Evolutionary conservation across 2,797 vertebrate species (phyloP), one percentile per base, ranked within the genome.

Genomic region (Pseudomugil gertrudae): DNA sequence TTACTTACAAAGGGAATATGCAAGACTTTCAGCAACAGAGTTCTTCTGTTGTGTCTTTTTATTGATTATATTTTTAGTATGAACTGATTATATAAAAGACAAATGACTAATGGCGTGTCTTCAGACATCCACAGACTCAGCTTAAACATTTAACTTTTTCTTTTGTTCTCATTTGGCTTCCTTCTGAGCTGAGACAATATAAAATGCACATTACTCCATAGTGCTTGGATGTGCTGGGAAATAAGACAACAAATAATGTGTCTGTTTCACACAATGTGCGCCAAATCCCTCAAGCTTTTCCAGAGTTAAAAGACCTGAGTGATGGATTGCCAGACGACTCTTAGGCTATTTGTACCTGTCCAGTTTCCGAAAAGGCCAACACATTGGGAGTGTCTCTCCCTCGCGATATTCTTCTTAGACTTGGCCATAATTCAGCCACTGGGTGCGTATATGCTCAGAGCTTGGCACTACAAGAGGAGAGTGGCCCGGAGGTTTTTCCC

Each of bases 401-500:
- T 60, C 75, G 80, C 83, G 82, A 73, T 73, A 48, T 78, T 83
- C 54, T 76, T 84, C 72, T 69, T 78, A 50, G 61, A 58, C 69
- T 77, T 76, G 80, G 84, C 83, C 87, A 92, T 84, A 73, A 94
- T 86, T 94, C 93, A 94, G 88, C 74, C 83, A 32, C 70, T 38
- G 80, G 87, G 86, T 89, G 72, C 67, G 64, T 74, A 38, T 77
- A 81, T n/a, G 84, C 87, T 76, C 62, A 64, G 83, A 74, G 68
- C 76, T 70, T 81, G 80, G 84, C 71, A 21, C 77, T 87, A 80
- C 79, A 83, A 65, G 80, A 76, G 76, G 52, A 78, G 78, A 86
- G 85, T 86, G 87, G 83, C 92, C 89, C 79, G 78, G 86, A 93
- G 92, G 89, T 76, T 91, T 92, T 93, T n/a, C 92, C 91, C 90